phyloP scores from a whole-genome alignment of 2,888 invertebrate genomes.

The Xestia c-nigrum region DNA sequence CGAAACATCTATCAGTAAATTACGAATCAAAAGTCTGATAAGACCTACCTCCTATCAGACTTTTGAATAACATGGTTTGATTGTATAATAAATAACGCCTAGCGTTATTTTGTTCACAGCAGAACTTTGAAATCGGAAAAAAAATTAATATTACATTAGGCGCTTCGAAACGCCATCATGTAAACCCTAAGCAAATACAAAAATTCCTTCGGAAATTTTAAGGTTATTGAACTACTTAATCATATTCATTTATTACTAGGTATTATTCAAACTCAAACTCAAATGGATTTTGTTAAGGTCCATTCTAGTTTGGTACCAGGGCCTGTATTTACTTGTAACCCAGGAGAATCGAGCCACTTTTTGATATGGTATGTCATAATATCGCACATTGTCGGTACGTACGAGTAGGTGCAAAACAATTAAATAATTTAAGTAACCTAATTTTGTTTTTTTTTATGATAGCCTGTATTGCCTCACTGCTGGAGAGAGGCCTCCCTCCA shows the following conservation, averaged over 20 bases:
- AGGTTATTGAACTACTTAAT: constrained; percentile 1
- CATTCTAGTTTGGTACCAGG: too few relatives aligned
- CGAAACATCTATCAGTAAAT: neutral
- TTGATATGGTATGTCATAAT: neutral
- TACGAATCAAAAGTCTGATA: neutral
- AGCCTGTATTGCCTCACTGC: too few relatives aligned
- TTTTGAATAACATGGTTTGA: neutral
- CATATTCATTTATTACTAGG: neutral
- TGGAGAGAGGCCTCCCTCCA: too few relatives aligned
- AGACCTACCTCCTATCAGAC: neutral
- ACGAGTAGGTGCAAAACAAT: neutral
- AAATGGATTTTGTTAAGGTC: too few relatives aligned
- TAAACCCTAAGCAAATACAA: neutral
- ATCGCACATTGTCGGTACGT: neutral
- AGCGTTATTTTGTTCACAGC: neutral
- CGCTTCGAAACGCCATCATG: neutral
- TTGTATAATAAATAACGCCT: constrained; percentile 30
- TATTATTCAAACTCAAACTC: neutral
- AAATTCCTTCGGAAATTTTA: neutral
- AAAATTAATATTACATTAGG: constrained; percentile 3
- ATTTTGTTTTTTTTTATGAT: too few relatives aligned
- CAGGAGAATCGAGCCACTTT: neutral
- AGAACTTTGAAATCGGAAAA: neutral
- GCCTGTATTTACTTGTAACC: neutral
- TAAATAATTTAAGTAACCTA: neutral